Conservation (phyloP, 2,888 invertebrate species). For the Protonemura montana region DNA sequence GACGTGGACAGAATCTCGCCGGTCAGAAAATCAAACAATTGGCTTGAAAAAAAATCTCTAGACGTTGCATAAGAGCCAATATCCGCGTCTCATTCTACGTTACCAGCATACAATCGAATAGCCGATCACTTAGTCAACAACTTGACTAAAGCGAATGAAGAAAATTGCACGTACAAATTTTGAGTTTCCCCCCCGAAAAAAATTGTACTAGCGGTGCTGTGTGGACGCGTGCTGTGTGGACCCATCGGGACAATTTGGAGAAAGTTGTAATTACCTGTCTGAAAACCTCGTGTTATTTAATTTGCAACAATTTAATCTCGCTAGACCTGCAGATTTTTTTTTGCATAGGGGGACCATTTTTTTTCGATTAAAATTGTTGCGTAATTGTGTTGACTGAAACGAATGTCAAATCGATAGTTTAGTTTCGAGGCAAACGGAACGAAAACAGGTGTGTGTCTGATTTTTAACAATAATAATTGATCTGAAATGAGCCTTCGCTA, state of each 20-base stretch:
- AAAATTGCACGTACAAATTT: neutral
- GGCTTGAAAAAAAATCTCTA: no score
- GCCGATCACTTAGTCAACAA: no score
- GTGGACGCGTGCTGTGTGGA: neutral
- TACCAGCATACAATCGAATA: no score
- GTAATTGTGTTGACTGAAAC: neutral
- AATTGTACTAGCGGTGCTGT: neutral
- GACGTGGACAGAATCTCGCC: no score
- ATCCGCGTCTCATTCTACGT: no score
- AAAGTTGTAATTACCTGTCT: neutral
- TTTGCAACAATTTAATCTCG: slow-evolving; percentile 12
- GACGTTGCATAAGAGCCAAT: no score
- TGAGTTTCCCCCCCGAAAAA: neutral
- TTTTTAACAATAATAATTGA: no score
- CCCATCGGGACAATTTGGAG: neutral
- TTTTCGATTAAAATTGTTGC: neutral
- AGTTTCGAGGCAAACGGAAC: no score
- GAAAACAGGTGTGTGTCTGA: no score
- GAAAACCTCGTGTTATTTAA: neutral
- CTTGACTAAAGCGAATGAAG: neutral
- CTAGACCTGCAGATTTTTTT: neutral
- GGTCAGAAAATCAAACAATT: no score
- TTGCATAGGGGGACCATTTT: neutral
- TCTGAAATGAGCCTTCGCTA: no score
- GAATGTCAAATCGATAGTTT: no score